Evolutionary conservation across 2,888 invertebrate genomes (phyloP).

Genomic region (Agrotis clavis): DNA sequence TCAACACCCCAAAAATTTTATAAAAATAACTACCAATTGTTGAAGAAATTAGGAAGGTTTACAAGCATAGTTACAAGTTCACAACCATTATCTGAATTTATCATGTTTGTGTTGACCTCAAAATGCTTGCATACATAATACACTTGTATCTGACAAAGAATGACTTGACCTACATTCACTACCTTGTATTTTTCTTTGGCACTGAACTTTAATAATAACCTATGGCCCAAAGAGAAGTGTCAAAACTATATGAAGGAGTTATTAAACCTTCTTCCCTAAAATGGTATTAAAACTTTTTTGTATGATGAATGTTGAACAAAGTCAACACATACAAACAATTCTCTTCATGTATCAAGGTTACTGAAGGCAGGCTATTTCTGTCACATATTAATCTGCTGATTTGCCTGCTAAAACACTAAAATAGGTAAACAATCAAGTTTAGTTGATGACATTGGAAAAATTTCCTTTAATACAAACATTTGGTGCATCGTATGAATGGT

Average conservation of each 20-base stretch:
- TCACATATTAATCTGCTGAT: conserved; percentile 54
- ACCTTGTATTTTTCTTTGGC: conserved; percentile 71
- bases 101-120: conserved; percentile 71
- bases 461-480: conserved; percentile 1
- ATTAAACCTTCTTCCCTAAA: neutral
- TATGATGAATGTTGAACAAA: conserved; percentile 20
- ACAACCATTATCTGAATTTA: conserved; percentile 30
- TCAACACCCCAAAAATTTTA: neutral
- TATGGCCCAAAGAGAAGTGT: conserved; percentile 27
- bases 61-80: conserved; percentile 22
- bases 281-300: conserved; percentile 15
- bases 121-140: conserved; percentile 73
- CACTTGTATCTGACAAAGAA: conserved; percentile 73
- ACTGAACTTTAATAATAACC: conserved; percentile 61
- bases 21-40: neutral
- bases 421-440: conserved; percentile 53
- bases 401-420: conserved; percentile 25
- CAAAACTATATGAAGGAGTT: neutral
- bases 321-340: conserved; percentile 46
- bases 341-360: conserved; percentile 55
- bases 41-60: neutral
- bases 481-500: no score
- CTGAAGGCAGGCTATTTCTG: conserved; percentile 57
- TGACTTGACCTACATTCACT: conserved; percentile 75
- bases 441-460: conserved; percentile 17